phyloP scores from a whole-genome alignment of 2,888 invertebrate genomes.

The Caenorhabditis afra region DNA sequence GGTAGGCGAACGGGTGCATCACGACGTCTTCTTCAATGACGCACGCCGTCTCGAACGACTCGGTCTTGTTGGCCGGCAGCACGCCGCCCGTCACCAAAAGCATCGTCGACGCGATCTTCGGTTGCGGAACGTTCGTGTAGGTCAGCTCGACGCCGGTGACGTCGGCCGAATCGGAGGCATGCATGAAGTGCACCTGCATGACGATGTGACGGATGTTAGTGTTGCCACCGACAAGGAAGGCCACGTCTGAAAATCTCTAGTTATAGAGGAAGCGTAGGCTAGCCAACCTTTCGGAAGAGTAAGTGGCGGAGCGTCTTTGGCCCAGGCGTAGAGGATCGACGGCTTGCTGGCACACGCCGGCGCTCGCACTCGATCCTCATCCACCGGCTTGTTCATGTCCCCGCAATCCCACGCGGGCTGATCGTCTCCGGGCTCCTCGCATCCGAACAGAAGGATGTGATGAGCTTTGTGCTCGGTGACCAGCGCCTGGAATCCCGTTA shows the following conservation, averaged over 20 bases:
- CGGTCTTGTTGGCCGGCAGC: constrained; percentile 82
- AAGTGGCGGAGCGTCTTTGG: constrained; percentile 90
- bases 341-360: constrained; percentile 87
- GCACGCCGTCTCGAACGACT: constrained; percentile 91
- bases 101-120: constrained; percentile 92
- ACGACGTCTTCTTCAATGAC: constrained; percentile 86
- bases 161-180: constrained; percentile 56
- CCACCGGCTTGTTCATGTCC: constrained; percentile 86
- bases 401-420: constrained; percentile 92
- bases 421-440: constrained; percentile 87
- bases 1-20: constrained; percentile 94
- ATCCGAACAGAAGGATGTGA: constrained; percentile 94
- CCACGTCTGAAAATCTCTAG: constrained; percentile 83
- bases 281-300: constrained; percentile 86
- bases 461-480: constrained; percentile 92
- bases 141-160: constrained; percentile 63
- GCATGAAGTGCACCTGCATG: constrained; percentile 84
- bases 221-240: constrained; percentile 91
- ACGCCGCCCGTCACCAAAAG: constrained; percentile 90
- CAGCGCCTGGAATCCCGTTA: constrained; percentile 93
- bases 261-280: not conserved
- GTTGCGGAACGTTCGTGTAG: constrained; percentile 80
- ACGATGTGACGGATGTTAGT: constrained; percentile 92
- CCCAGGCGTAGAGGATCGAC: constrained; percentile 92
- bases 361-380: constrained; percentile 82